Evolutionary conservation across 2,113 vertebrate species (phyloP), one percentile per base, ranked within the genome.

Genomic region (Hemibagrus wyckioides): DNA sequence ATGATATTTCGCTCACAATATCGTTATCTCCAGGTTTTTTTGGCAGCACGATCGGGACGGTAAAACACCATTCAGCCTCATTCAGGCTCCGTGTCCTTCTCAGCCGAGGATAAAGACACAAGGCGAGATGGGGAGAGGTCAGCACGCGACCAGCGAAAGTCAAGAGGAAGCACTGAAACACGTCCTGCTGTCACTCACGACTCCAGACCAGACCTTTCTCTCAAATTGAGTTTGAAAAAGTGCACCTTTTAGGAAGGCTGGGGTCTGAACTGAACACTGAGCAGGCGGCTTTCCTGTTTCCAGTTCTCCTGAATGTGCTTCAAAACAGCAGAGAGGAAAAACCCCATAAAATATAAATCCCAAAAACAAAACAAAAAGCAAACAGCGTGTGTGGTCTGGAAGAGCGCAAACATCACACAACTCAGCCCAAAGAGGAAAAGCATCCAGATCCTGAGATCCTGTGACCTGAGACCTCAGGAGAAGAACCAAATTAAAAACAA

Each of bases 361-460:
- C 17, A 89, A 80, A 30, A 71, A 15, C 65, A 39, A 2, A 86
- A 8, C 0, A 48, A n/a, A 56, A 61, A 88, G 76, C 84, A 85
- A 91, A 90, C 86, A 86, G 86, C 39, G 86, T 91, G 91, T 89
- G 87, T 48, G 6, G 30, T 23, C 92, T 92, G 93, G 91, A 89
- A 88, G 89, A 90, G 84, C 86, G 76, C 79, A 82, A 91, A 85
- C 87, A 88, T 91, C 91, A 50, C 48, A 50, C 44, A 52, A 25
- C 75, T 67, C 92, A 91, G 91, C 75, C 25, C 44, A 17, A 87
- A 88, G 87, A 91, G 91, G 92, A 54, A 91, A 92, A 94, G 93
- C 91, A 92, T 92, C 89, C 91, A 91, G 86, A 93, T 95, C 94
- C 94, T 95, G 94, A 95, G 94, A 94, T 94, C 73, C 25, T 50